These are phyloP conservation scores for Lithodes maja DNA, from an alignment of 2,888 invertebrate genomes.

Conservation along the genomic window DNA sequence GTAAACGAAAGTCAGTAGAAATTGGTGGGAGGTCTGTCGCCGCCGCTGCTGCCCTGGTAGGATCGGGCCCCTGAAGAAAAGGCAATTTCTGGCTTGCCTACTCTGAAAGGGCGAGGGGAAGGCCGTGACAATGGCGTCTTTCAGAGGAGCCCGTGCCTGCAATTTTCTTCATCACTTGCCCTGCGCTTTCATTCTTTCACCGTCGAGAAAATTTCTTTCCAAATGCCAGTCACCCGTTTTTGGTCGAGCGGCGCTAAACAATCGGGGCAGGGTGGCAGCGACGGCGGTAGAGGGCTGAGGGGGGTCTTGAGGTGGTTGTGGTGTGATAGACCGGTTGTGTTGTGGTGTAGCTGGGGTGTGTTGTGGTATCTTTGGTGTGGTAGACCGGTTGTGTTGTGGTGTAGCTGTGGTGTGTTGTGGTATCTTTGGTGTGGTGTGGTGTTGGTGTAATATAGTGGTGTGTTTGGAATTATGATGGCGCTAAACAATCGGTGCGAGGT, in stretches of 20 bases:
- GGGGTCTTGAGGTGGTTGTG: background rate
- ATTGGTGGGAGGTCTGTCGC: constrained; percentile 17
- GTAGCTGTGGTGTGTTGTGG: background rate
- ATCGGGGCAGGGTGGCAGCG: constrained; percentile 23
- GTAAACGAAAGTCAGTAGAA: constrained; percentile 38
- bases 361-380: background rate
- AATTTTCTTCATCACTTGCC: constrained; percentile 70
- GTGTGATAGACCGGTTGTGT: background rate
- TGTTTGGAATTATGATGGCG: no score
- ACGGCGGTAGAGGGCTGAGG: background rate
- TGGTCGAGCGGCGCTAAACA: constrained; percentile 67
- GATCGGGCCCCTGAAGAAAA: constrained; percentile 64
- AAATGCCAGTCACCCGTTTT: constrained; percentile 70
- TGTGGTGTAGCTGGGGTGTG: background rate
- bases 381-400: background rate
- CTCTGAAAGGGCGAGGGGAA: constrained; percentile 66
- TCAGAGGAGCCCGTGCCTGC: constrained; percentile 68
- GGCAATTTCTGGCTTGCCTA: constrained; percentile 70
- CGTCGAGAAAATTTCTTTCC: constrained; percentile 68
- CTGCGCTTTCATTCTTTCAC: constrained; percentile 67
- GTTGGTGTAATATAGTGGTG: background rate
- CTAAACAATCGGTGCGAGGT: no score
- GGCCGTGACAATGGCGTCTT: constrained; percentile 67
- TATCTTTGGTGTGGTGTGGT: background rate
- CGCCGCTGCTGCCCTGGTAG: background rate